A percentile compares a stretch with the other conserved stretches of the same genome.
phyloP scores from a whole-genome alignment of 2,797 vertebrate species.

The Epinephelus awoara region DNA sequence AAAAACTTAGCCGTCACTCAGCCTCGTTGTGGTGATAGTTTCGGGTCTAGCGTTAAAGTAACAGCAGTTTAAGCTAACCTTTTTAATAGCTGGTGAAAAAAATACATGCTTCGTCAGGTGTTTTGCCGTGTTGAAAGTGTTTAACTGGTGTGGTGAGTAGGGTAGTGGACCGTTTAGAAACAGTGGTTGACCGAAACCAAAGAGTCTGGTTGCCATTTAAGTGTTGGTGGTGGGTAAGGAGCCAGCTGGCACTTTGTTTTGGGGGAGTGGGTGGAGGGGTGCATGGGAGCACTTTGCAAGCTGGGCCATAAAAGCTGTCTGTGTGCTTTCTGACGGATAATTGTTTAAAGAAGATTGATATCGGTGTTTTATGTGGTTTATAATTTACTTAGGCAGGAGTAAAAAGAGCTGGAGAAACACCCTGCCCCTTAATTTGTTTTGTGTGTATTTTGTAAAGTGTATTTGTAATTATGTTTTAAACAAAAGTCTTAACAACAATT shows the following conservation, averaged over 20 bases:
- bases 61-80: neutral
- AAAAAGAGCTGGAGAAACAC: neutral
- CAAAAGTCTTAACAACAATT: neutral
- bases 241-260: slow-evolving; percentile 76
- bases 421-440: neutral
- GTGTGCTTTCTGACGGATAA: slow-evolving; percentile 69
- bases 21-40: slow-evolving; percentile 5
- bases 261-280: slow-evolving; percentile 41
- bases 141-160: neutral
- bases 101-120: neutral
- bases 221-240: slow-evolving; percentile 40
- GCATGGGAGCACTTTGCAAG: slow-evolving; percentile 32
- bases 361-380: slow-evolving; percentile 1
- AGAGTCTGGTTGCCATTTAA: slow-evolving; percentile 50
- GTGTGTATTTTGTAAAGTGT: neutral
- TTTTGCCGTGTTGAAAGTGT: slow-evolving; percentile 1
- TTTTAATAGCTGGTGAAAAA: neutral
- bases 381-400: slow-evolving; percentile 2
- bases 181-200: slow-evolving; percentile 39
- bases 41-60: neutral
- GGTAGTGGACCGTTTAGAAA: slow-evolving; percentile 25
- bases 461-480: slow-evolving; percentile 13
- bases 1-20: neutral
- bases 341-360: slow-evolving; percentile 68
- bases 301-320: slow-evolving; percentile 42